Base-by-base conservation (phyloP, 2,888 invertebrate species). In the Apodemia zela region DNA sequence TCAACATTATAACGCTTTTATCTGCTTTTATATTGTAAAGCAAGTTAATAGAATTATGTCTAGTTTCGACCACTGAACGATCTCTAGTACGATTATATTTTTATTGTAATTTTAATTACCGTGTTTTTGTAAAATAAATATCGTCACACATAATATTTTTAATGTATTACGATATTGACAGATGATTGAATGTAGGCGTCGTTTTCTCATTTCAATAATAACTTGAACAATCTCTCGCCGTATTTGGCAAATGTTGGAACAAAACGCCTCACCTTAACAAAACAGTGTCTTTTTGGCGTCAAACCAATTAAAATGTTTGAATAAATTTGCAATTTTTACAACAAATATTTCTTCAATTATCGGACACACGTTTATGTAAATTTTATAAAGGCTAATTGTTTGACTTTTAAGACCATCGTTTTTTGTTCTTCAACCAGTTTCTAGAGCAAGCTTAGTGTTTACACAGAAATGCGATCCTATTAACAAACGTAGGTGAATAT, bases 281-380 rank as follows among this genome's bases (percentile, higher is more conserved):
- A 13, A 47, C 64, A 29, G 42, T 35, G 66, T 59, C 58, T 67
- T 29, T 57, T 65, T 57, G 62, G 67, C 66, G 64, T 65, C 42
- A 62, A 58, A 61, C 66, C 72, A 72, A 74, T 75, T 74, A 75
- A 72, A 69, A 67, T 51, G 66, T 66, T 72, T 64, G 54, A 54
- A 54, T 66, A 65, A 67, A 65, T 68, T 68, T 62, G 65, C 67
- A 62, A 71, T 69, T 69, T 70, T 67, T 68, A 65, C 62, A 62
- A 25, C 68, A 71, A 72, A 72, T 69, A 72, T 65, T 60, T 29
- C 63, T 63, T 18, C 63, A 62, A 65, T 66, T 63, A 63, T 59
- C 13, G 10, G 38, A 54, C 8, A 54, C 21, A 54, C 21, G 13
- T 25, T 25, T 54, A 54, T 54, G 54, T 54, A 54, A 54, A 54